Percentiles rank a stretch among this genome's conserved stretches.
These are phyloP conservation scores for Dascyllus trimaculatus DNA, from an alignment of 2,113 vertebrate species.

Conservation along the genomic window DNA sequence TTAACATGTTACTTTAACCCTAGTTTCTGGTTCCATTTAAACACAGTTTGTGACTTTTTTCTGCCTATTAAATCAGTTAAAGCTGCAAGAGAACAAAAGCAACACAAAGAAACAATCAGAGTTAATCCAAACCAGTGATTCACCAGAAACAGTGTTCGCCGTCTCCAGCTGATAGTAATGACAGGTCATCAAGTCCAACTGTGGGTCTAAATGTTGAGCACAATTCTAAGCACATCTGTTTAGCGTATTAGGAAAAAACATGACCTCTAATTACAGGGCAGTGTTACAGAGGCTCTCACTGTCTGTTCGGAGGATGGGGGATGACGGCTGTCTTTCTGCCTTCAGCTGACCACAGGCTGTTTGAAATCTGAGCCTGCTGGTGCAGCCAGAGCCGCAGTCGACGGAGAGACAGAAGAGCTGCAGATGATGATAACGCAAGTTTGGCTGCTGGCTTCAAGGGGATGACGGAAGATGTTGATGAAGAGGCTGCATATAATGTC, in stretches of 20 bases:
- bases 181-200: slow-evolving; percentile 61
- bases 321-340: slow-evolving; percentile 65
- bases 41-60: too few species aligned
- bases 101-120: not conserved
- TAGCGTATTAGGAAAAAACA: slow-evolving; percentile 78
- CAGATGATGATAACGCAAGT: slow-evolving; percentile 45
- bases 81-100: not conserved
- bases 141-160: not conserved
- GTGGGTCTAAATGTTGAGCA: slow-evolving; percentile 56
- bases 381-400: slow-evolving; percentile 48
- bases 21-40: too few species aligned
- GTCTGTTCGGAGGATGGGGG: slow-evolving; percentile 63
- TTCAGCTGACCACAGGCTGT: slow-evolving; percentile 62
- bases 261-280: slow-evolving; percentile 80
- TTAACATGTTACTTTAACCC: too few species aligned
- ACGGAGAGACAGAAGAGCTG: slow-evolving; percentile 45
- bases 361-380: slow-evolving; percentile 75
- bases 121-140: not conserved
- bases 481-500: slow-evolving; percentile 6
- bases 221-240: slow-evolving; percentile 78
- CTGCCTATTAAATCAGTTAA: too few species aligned
- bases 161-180: slow-evolving; percentile 64
- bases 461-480: slow-evolving; percentile 34
- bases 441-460: slow-evolving; percentile 41
- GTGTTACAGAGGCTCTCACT: slow-evolving; percentile 61